phyloP scores from a whole-genome alignment of 1,140 invertebrate species.

The Papilio dardanus region DNA sequence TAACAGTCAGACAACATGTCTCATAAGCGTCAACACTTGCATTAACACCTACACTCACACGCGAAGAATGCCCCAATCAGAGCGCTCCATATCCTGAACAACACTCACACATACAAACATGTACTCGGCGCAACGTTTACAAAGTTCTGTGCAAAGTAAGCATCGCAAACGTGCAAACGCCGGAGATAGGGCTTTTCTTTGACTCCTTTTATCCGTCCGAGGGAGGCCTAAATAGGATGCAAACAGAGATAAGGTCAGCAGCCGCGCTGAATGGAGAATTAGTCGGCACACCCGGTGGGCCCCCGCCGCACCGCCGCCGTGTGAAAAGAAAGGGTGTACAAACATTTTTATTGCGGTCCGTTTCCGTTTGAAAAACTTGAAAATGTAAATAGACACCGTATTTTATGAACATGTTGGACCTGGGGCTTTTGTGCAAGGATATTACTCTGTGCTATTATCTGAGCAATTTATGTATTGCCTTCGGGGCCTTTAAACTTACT shows the following conservation, averaged over 20 bases:
- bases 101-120: constrained; percentile 37
- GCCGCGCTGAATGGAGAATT: constrained; percentile 70
- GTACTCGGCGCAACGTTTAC: constrained; percentile 35
- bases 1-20: constrained; percentile 48
- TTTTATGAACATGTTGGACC: not conserved
- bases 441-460: not conserved
- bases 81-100: constrained; percentile 13
- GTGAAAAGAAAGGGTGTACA: constrained; percentile 23
- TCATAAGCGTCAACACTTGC: constrained; percentile 43
- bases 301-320: not conserved
- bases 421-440: not conserved
- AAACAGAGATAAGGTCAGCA: constrained; percentile 72
- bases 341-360: constrained; percentile 36
- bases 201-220: constrained; percentile 71
- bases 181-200: constrained; percentile 76
- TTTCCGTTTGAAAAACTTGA: constrained; percentile 28
- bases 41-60: constrained; percentile 43
- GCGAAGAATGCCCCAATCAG: constrained; percentile 39
- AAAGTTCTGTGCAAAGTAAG: constrained; percentile 53
- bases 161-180: constrained; percentile 72
- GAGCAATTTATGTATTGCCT: not conserved
- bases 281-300: constrained; percentile 46
- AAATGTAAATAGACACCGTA: constrained; percentile 1
- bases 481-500: not conserved
- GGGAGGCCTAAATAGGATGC: constrained; percentile 76